phyloP scores from a whole-genome alignment of 2,797 vertebrate genomes.

The Hozukius guyotensis region DNA sequence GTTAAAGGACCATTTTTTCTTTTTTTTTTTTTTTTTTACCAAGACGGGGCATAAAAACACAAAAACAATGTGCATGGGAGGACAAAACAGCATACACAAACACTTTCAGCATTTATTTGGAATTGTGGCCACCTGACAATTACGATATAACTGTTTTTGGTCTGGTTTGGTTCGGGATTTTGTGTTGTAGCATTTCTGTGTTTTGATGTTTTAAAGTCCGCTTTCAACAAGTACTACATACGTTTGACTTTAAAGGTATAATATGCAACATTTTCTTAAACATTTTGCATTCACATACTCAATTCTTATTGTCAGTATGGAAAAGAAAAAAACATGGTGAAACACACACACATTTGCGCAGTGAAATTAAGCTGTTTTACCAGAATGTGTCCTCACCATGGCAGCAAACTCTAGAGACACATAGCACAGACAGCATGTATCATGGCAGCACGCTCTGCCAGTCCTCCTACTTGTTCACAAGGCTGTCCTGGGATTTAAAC shows the following conservation, averaged over 20 bases:
- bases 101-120: no score
- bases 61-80: not conserved
- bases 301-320: not conserved
- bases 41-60: not conserved
- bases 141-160: no score
- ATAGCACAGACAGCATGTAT: conserved; percentile 32
- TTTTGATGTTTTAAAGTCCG: not conserved
- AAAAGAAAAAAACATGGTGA: not conserved
- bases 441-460: conserved; percentile 45
- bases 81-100: not conserved
- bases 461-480: conserved; percentile 51
- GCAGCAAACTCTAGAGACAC: conserved; percentile 46
- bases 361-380: conserved; percentile 44
- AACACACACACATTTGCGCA: not conserved
- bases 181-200: not conserved
- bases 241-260: not conserved
- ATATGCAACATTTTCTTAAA: no score
- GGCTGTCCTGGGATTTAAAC: conserved; percentile 58
- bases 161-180: not conserved
- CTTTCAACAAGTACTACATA: not conserved
- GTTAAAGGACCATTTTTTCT: not conserved
- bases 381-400: conserved; percentile 9
- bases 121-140: no score
- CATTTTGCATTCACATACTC: not conserved
- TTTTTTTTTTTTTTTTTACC: not conserved